Evolutionary conservation across 2,888 invertebrate species (phyloP), one percentile per base, ranked within the genome.

Genomic region (Cotesia congregata): DNA sequence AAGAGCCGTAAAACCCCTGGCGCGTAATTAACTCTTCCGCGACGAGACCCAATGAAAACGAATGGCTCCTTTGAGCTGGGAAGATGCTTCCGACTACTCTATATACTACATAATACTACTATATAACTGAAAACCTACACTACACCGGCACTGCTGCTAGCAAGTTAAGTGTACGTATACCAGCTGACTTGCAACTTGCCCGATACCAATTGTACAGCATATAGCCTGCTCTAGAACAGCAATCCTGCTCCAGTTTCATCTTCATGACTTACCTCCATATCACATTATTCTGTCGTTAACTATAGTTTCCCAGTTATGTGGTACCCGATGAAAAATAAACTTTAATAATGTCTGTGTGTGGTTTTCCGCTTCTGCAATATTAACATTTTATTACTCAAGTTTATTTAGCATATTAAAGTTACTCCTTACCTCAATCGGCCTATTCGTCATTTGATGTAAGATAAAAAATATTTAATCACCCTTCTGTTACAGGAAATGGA

Each of bases 31-130:
- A 78, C 72, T 74, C 72, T 79, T 79, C 72, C 71, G 60, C 67
- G 80, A 78, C 76, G 60, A 70, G 76, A 76, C 74, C 76, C 78
- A 78, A 81, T 81, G 77, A 78, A 80, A 81, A 78, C 39, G 72
- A 79, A 81, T 78, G 74, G 76, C 72, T 67, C 77, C 72, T 81
- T 80, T 40, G 69, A 74, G 74, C 62, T 40, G 67, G 50, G 50
- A 59, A 74, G 60, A 50, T 67, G 60, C 60, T 68, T 61, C 67
- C 9, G 38, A 38, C 39, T 62, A 72, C 50, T 50, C 50, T 50
- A 50, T 50, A 50, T 50, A 50, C 50, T 50, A 50, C 50, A 50
- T 50, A 50, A 50, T 50, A 50, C 50, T 50, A 50, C 50, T 50
- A 50, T 50, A 50, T 50, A 50, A 50, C 30, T 30, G 30, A 30